Percentiles rank a stretch among this genome's conserved stretches.
These are phyloP conservation scores for Blomia tropicalis DNA, from an alignment of 2,888 invertebrate species.

Conservation along the genomic window DNA sequence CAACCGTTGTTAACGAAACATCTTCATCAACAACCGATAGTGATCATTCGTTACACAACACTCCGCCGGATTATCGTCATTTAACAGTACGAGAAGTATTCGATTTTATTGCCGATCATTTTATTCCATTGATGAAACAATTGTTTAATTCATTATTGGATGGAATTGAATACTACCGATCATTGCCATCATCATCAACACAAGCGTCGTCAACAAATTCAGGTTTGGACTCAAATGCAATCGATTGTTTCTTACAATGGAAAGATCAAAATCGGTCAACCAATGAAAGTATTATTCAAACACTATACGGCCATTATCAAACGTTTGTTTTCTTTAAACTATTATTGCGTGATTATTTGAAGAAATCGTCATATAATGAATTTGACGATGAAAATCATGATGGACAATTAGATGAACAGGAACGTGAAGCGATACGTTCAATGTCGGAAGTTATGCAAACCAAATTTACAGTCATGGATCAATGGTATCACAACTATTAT, in stretches of 20 bases:
- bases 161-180: neutral
- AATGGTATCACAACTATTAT: neutral
- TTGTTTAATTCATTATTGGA: neutral
- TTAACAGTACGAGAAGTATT: neutral
- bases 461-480: neutral
- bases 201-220: too few species aligned
- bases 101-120: neutral
- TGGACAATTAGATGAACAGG: neutral
- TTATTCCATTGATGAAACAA: neutral
- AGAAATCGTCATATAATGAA: neutral
- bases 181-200: too few species aligned
- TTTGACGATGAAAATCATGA: neutral
- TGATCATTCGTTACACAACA: too few species aligned
- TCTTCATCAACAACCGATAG: neutral
- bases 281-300: neutral
- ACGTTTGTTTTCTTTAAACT: neutral
- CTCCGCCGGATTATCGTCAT: too few species aligned
- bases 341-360: constrained; percentile 1
- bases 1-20: too few species aligned
- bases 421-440: neutral
- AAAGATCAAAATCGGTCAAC: constrained; percentile 1
- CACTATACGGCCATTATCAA: constrained; percentile 2
- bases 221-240: neutral
- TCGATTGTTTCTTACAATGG: constrained; percentile 11
- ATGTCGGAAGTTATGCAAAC: neutral